Conservation (phyloP, 2,797 vertebrate species). For the Etheostoma perlongum region DNA sequence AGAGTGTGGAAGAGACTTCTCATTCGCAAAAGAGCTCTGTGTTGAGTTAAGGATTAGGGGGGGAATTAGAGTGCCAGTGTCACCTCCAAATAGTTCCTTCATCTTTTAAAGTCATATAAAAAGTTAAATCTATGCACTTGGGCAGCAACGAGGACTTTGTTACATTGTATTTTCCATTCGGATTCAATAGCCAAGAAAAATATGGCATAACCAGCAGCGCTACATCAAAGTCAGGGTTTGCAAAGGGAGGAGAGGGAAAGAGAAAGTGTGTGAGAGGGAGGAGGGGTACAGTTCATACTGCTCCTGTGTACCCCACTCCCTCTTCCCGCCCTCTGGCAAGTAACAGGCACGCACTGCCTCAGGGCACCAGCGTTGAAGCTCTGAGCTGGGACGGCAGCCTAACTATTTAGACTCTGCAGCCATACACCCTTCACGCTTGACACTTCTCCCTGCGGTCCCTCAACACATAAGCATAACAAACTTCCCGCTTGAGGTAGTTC, state of each 20-base stretch:
- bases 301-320: constrained; percentile 82
- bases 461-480: constrained; percentile 82
- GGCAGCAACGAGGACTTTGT: constrained; percentile 80
- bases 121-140: constrained; percentile 75
- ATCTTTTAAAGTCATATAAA: constrained; percentile 80
- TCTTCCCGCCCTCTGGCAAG: constrained; percentile 83
- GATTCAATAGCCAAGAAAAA: constrained; percentile 88
- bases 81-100: constrained; percentile 77
- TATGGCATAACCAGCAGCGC: constrained; percentile 85
- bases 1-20: constrained; percentile 70
- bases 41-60: constrained; percentile 80
- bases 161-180: constrained; percentile 89
- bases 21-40: constrained; percentile 74
- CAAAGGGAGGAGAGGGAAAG: constrained; percentile 58
- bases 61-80: constrained; percentile 78
- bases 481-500: constrained; percentile 82
- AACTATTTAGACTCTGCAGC: constrained; percentile 60
- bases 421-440: constrained; percentile 61
- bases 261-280: constrained; percentile 54
- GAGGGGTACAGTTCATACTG: constrained; percentile 55
- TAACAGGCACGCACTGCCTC: constrained; percentile 67
- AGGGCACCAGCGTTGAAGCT: constrained; percentile 51
- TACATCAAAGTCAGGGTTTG: constrained; percentile 87
- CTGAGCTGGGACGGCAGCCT: constrained; percentile 58
- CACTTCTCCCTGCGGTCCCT: constrained; percentile 73